Conservation (phyloP, 2,113 vertebrate genomes). For the Pithys albifrons region DNA sequence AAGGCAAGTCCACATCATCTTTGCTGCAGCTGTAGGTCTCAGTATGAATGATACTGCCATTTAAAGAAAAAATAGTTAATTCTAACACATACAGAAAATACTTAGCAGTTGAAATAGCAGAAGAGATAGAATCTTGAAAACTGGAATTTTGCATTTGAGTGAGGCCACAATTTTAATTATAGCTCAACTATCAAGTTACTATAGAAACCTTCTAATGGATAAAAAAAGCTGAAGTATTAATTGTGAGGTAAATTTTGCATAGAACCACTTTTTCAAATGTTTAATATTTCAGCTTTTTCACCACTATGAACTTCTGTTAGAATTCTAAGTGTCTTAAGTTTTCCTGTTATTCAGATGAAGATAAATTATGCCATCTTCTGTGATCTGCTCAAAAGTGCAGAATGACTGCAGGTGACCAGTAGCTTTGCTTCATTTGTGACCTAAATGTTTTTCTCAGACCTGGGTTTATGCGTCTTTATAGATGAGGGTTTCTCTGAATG, state of each 20-base stretch:
- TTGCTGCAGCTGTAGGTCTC: neutral
- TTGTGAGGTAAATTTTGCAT: neutral
- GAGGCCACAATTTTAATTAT: neutral
- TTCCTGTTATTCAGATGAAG: neutral
- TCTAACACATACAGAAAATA: neutral
- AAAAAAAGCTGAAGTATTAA: neutral
- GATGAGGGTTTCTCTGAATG: neutral
- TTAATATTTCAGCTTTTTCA: neutral
- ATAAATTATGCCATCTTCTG: neutral
- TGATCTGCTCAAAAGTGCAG: neutral
- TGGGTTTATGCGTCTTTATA: neutral
- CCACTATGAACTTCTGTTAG: neutral
- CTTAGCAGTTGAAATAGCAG: neutral
- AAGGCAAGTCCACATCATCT: neutral
- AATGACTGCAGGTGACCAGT: neutral
- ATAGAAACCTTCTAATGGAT: neutral
- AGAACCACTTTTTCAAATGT: neutral
- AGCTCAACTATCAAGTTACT: neutral
- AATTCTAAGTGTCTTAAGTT: neutral
- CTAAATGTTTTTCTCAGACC: neutral
- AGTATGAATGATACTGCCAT: neutral
- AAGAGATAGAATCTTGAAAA: neutral
- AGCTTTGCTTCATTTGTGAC: neutral
- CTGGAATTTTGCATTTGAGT: neutral
- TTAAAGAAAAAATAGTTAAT: neutral